Base-by-base conservation (phyloP, 37 sponge, comb jelly and placozoan genomes). In the Ianthella basta region DNA sequence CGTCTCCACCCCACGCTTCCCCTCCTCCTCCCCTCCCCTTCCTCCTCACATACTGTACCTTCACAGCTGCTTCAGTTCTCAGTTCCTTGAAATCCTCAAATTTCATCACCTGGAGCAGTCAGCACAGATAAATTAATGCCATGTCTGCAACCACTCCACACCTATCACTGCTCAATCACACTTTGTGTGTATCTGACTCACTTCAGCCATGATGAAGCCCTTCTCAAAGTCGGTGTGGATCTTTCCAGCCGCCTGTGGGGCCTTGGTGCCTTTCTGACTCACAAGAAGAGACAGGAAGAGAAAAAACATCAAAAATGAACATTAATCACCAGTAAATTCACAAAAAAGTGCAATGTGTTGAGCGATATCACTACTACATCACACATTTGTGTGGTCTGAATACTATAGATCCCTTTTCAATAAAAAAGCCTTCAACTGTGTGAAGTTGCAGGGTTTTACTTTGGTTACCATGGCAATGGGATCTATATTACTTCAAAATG, bases 161-260 rank as follows among this genome's bases (percentile, higher is more conserved):
- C 30, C 24, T 56, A 30, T 1, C 16, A 56, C 21, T 15, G 29
- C 25, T 61, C 25, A 4, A 13, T 25, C 27, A 25, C 4, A 61
- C 34, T 1, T n/a, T n/a, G n/a, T n/a, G n/a, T n/a, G 18, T 6
- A 69, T 33, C 3, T 13, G 33, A 60, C 77, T 70, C 15, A 92
- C 93, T 84, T 96, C 97, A 12, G 99, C 99, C 94, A 96, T 98
- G 83, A 98, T 98, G 72, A 98, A 98, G 39, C 99, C 99, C 63
- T 92, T 96, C 80, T 98, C 99, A 90, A 98, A 96, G 75, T 98
- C 99, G 15, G 93, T 94, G 84, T 98, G 99, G 35, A 98, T 98
- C 73, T 90, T 96, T 13, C 99, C 99, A 13, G 88, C 99, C 34
- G 99, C 99, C 35, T 98, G 96, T 0, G 99, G 96, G 0, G 99